phyloP scores from a whole-genome alignment of 2,888 invertebrate genomes.

The Vanessa cardui region DNA sequence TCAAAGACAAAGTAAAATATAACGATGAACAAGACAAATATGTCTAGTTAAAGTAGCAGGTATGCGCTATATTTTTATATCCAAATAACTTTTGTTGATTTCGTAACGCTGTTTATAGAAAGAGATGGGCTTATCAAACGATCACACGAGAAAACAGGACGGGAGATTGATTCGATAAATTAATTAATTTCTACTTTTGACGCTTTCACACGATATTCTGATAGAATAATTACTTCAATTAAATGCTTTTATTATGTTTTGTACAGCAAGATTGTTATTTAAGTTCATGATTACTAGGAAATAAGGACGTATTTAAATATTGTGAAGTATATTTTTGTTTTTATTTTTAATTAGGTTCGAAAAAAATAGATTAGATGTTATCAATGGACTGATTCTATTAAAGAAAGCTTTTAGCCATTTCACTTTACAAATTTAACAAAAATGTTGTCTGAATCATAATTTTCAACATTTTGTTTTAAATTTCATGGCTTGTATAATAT shows the following conservation, averaged over 20 bases:
- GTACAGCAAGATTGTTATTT: not conserved
- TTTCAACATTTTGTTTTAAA: not conserved
- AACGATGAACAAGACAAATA: not conserved
- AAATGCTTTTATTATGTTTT: slow-evolving; percentile 12
- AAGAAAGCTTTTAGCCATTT: not conserved
- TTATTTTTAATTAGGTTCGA: too few relatives aligned
- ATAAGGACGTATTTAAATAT: not conserved
- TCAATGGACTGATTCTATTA: too few relatives aligned
- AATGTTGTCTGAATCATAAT: not conserved
- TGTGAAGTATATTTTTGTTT: too few relatives aligned
- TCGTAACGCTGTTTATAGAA: slow-evolving; percentile 22
- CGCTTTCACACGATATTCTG: slow-evolving; percentile 33
- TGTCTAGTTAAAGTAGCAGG: not conserved
- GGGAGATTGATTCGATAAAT: slow-evolving; percentile 21
- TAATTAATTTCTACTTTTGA: slow-evolving; percentile 10
- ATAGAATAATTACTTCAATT: slow-evolving; percentile 3
- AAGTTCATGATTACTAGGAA: not conserved
- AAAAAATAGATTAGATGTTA: too few relatives aligned
- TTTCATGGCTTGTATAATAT: not conserved
- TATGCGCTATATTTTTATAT: not conserved
- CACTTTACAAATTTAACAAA: not conserved
- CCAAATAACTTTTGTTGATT: slow-evolving; percentile 16
- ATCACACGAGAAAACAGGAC: slow-evolving; percentile 12
- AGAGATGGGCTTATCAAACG: slow-evolving; percentile 2
- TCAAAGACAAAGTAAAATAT: not conserved